Evolutionary conservation across 2,888 invertebrate genomes (phyloP), one percentile per base, ranked within the genome.

Genomic region (Rhamnusium bicolor): DNA sequence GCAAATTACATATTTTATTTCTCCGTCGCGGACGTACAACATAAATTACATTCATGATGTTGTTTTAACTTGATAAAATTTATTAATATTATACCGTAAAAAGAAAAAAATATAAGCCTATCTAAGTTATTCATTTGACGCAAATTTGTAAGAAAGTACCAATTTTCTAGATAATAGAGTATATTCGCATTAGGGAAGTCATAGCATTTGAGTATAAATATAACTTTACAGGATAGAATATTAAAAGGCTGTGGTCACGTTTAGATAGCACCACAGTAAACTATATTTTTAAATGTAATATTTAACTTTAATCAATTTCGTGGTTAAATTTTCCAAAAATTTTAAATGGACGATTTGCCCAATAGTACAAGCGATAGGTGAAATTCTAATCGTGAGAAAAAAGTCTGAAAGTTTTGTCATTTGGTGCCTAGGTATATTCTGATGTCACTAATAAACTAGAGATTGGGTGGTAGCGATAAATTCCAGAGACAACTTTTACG

Each of bases 1-100:
- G 21, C 62, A 49, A 49, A 62, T 62, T 29, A 14, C 8, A 27
- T 7, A 14, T 54, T 54, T 54, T 54, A 21, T 24, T n/a, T 40
- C 40, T 14, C 40, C 0, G n/a, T 40, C n/a, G 40, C n/a, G n/a
- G 10, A 40, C 40, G 10, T 32, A 12, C n/a, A n/a, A n/a, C n/a
- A n/a, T n/a, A n/a, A n/a, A n/a, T 40, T 12, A 40, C n/a, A 4
- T 40, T n/a, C 21, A 62, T 51, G 51, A 46, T 19, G 19, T 27
- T 14, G 58, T 62, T 62, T 62, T 62, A 47, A 21, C 10, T 46
- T 40, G n/a, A n/a, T 62, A 5, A 32, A 7, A 40, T 40, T 40
- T 40, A n/a, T 40, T 40, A 40, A 40, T 4, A n/a, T 4, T 40
- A 40, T 40, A 40, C 5, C n/a, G 2, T 14, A 40, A n/a, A n/a